Evolutionary conservation across 2,888 invertebrate species (phyloP), one percentile per base, ranked within the genome.

Genomic region (Odontocolon sp.): DNA sequence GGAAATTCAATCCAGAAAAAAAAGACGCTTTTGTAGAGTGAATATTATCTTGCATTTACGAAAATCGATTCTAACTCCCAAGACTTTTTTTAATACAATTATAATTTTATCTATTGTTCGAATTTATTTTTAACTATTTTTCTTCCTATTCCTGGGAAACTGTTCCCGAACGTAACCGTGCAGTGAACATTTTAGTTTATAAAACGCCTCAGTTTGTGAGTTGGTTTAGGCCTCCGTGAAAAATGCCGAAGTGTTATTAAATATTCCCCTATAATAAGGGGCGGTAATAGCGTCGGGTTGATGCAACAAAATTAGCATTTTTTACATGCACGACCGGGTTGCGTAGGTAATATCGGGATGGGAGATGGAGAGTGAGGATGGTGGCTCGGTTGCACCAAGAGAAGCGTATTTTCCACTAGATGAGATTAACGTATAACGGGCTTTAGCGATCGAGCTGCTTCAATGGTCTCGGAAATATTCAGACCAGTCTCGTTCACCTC

Each of bases 241-340:
- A 69, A 68, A 75, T 38, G 56, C 63, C 50, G 47, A 63, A 69
- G 50, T 57, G 40, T 75, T 64, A 71, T 72, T 77, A 80, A 80
- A 81, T 78, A 80, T 80, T 71, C 71, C 63, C 42, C 57, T 68
- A 70, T 78, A 78, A 78, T 69, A 50, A 63, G 67, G 40, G 74
- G 70, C 52, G 73, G 77, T 76, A 79, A 79, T 73, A 38, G 54
- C 68, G 54, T 57, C 45, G 57, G 76, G 80, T 80, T 77, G 78
- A 77, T 82, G 83, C 83, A 77, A 80, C 80, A 80, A 84, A 86
- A 86, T 86, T 86, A 84, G 83, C 87, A 86, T 86, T 86, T 86
- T 84, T 86, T 84, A 80, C 84, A 79, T 81, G 81, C 74, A 64
- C 85, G 82, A 84, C 81, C 81, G 79, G 64, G 75, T 79, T 80